Conservation (phyloP, 2,888 invertebrate species). For the Drosophila eohydei region DNA sequence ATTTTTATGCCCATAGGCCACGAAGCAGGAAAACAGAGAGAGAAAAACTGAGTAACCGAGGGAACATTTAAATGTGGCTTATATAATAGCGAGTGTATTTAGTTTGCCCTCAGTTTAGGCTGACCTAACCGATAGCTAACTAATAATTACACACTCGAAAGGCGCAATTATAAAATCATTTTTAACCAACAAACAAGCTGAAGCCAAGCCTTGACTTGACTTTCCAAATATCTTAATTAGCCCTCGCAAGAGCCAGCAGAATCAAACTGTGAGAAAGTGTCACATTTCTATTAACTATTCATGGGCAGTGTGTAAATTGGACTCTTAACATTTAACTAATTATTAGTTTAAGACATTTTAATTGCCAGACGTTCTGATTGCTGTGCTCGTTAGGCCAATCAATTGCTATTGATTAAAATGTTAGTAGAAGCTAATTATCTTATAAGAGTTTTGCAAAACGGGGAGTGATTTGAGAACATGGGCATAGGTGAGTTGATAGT, state of each 20-base stretch:
- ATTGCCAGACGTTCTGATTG: slow-evolving; percentile 29
- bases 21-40: slow-evolving; percentile 20
- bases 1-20: slow-evolving; percentile 71
- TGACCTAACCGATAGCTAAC: slow-evolving; percentile 71
- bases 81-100: slow-evolving; percentile 54
- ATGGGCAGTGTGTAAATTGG: slow-evolving; percentile 32
- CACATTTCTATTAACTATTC: slow-evolving; percentile 67
- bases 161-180: slow-evolving; percentile 77
- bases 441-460: not conserved
- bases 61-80: slow-evolving; percentile 68
- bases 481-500: not conserved
- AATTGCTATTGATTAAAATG: slow-evolving; percentile 2
- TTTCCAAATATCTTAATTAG: slow-evolving; percentile 78
- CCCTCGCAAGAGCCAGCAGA: not conserved
- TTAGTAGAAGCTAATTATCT: slow-evolving; percentile 1
- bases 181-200: slow-evolving; percentile 47
- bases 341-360: slow-evolving; percentile 17
- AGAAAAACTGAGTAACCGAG: slow-evolving; percentile 6
- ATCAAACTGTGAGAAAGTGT: slow-evolving; percentile 69
- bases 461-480: not conserved
- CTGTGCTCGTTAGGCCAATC: not conserved
- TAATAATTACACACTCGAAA: slow-evolving; percentile 69
- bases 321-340: slow-evolving; percentile 37
- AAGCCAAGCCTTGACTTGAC: slow-evolving; percentile 28
- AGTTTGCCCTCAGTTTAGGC: slow-evolving; percentile 25